A percentile compares a stretch with the other conserved stretches of the same genome.
phyloP scores from a whole-genome alignment of 2,888 invertebrate species.

The Drosophila bunnanda region DNA sequence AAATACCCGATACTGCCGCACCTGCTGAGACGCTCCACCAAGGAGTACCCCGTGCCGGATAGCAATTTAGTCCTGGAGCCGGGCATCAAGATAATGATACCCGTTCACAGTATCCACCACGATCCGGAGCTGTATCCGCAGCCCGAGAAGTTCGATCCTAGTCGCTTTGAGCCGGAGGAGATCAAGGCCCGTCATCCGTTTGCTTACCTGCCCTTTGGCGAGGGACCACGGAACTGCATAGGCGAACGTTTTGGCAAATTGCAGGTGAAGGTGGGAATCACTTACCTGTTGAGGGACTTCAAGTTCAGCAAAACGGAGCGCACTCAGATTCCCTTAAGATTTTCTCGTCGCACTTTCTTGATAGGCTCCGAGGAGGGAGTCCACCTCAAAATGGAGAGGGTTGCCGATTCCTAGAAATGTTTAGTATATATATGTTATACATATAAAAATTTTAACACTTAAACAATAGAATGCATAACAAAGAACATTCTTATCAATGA shows the following conservation, averaged over 20 bases:
- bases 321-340: constrained; percentile 51
- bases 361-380: constrained; percentile 46
- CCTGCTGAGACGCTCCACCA: constrained; percentile 85
- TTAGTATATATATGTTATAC: background rate
- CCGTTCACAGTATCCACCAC: constrained; percentile 86
- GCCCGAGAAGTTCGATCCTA: constrained; percentile 87
- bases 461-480: background rate
- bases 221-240: constrained; percentile 82
- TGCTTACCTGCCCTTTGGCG: constrained; percentile 81
- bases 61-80: constrained; percentile 85
- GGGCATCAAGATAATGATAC: constrained; percentile 59
- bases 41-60: constrained; percentile 85
- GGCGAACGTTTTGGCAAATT: constrained; percentile 81
- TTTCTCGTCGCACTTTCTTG: constrained; percentile 38
- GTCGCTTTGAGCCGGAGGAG: constrained; percentile 86
- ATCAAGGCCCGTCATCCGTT: constrained; percentile 85
- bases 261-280: constrained; percentile 77
- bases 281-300: constrained; percentile 60
- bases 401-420: background rate
- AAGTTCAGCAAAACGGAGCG: constrained; percentile 50
- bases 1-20: constrained; percentile 86
- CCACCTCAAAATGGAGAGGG: constrained; percentile 46
- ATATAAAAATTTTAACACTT: background rate
- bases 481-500: background rate
- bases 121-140: constrained; percentile 85